Conservation (phyloP, 2,888 invertebrate species). For the Dicyrtomina minuta region DNA sequence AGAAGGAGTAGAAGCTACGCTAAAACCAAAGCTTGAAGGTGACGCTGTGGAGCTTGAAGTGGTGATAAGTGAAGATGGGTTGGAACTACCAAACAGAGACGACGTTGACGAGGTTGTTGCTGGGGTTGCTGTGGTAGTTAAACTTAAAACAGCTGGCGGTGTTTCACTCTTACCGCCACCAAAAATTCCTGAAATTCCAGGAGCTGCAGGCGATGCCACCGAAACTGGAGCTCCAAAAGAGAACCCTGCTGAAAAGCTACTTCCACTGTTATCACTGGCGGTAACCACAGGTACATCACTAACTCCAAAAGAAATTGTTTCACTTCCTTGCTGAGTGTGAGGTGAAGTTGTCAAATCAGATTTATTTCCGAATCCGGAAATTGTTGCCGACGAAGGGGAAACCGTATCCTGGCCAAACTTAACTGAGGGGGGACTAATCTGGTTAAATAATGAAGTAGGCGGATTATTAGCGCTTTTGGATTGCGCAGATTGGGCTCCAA, state of each 20-base stretch:
- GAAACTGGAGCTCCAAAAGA: neutral
- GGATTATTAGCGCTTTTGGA: neutral
- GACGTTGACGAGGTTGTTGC: neutral
- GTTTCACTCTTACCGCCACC: neutral
- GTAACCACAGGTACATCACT: neutral
- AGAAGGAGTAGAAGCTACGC: neutral
- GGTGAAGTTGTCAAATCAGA: neutral
- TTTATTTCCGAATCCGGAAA: neutral
- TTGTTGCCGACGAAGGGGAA: neutral
- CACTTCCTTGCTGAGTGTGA: neutral
- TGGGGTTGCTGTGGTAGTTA: neutral
- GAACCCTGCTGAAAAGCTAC: neutral
- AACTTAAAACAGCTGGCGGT: neutral
- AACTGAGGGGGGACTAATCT: no score
- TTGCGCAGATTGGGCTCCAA: neutral
- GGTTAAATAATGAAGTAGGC: neutral
- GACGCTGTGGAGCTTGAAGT: neutral
- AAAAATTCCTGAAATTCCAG: neutral
- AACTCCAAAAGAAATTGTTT: neutral
- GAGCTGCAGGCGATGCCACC: neutral
- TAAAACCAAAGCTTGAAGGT: neutral
- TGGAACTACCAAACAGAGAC: neutral
- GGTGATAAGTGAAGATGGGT: no score
- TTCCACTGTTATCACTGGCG: neutral
- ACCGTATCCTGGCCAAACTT: neutral